phyloP scores from a whole-genome alignment of 2,797 vertebrate genomes.

The Neomorphus geoffroyi region DNA sequence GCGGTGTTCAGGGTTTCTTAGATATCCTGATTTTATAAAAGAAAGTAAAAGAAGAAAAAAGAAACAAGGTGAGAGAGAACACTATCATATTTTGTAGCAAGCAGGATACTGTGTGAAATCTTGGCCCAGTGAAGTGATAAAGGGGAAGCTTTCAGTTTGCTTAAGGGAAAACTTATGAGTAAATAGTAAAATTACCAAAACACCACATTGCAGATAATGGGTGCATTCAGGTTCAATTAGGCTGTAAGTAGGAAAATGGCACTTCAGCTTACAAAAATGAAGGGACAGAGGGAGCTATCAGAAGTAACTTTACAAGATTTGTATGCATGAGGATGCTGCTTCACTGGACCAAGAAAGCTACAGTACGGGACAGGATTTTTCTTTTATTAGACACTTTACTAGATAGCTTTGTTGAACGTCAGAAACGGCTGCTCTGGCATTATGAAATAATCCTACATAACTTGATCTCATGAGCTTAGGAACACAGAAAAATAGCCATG shows the following conservation, averaged over 20 bases:
- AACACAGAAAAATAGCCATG: conserved; percentile 71
- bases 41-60: conserved; percentile 75
- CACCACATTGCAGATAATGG: conserved; percentile 40
- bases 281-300: conserved; percentile 28
- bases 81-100: conserved; percentile 72
- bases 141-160: conserved; percentile 52
- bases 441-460: conserved; percentile 66
- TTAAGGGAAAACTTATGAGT: conserved; percentile 32
- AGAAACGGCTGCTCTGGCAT: conserved; percentile 58
- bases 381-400: conserved; percentile 67
- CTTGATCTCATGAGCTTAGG: conserved; percentile 59
- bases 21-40: conserved; percentile 74
- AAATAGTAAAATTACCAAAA: conserved; percentile 46
- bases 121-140: conserved; percentile 71
- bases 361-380: conserved; percentile 68
- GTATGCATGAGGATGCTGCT: conserved; percentile 40
- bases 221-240: conserved; percentile 49
- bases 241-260: conserved; percentile 46
- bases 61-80: conserved; percentile 74
- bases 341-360: conserved; percentile 71
- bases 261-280: conserved; percentile 44
- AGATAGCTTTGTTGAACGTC: conserved; percentile 60
- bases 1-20: conserved; percentile 71
- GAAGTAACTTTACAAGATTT: conserved; percentile 43
- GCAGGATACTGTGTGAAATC: conserved; percentile 74